phyloP scores from a whole-genome alignment of 2,888 invertebrate genomes.

The Trachelus troglodyta region DNA sequence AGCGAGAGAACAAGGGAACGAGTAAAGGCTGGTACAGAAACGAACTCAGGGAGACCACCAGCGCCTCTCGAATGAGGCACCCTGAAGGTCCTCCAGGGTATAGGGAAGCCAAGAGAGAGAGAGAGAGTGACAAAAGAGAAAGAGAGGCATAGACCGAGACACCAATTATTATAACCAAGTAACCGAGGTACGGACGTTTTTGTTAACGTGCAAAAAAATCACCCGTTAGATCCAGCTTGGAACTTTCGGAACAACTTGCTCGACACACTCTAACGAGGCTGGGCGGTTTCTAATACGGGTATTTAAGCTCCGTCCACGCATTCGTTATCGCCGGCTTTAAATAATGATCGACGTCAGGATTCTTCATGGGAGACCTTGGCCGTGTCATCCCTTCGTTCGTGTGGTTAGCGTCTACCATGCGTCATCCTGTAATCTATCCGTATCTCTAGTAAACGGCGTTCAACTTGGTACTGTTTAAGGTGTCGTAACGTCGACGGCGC shows the following conservation, averaged over 20 bases:
- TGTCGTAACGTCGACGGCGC: background rate
- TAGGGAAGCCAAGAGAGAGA: slow-evolving; percentile 17
- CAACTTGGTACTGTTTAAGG: background rate
- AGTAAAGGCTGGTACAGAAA: background rate
- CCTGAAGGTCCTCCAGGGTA: slow-evolving; percentile 1
- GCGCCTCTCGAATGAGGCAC: slow-evolving; percentile 9
- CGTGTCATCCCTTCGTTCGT: background rate
- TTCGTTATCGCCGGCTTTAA: background rate
- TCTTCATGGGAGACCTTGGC: background rate
- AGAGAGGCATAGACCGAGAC: slow-evolving; percentile 13
- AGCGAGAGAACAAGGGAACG: slow-evolving; percentile 7
- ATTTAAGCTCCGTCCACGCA: background rate
- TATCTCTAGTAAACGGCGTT: background rate
- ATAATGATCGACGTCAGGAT: background rate
- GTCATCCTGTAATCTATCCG: background rate
- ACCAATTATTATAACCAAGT: slow-evolving; percentile 43
- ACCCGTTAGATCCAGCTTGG: slow-evolving; percentile 5
- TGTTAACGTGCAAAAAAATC: background rate
- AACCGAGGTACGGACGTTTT: slow-evolving; percentile 27
- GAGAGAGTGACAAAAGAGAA: slow-evolving; percentile 11
- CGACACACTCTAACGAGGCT: slow-evolving; percentile 19
- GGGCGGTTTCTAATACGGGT: background rate
- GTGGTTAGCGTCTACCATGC: background rate
- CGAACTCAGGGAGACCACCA: background rate
- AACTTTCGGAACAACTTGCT: slow-evolving; percentile 3